Conservation (phyloP, 30 jellyfish, hydroid and myxozoan genomes). For the Nemopilema nomurai region DNA sequence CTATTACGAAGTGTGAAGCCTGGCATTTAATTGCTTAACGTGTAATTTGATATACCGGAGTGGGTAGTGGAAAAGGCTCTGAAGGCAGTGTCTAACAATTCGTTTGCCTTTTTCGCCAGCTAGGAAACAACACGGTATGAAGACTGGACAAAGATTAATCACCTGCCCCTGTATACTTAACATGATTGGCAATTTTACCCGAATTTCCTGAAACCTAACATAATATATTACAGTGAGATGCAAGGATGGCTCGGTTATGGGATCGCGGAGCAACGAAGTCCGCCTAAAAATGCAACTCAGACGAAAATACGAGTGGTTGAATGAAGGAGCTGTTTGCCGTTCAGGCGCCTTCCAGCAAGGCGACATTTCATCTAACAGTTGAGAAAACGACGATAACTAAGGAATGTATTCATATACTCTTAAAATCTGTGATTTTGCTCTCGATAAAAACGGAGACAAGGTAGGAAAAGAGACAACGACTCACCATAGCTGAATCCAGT, state of each 20-base stretch:
- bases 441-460: not conserved
- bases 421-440: not conserved
- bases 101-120: not conserved
- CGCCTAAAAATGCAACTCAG: not conserved
- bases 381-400: not conserved
- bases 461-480: not conserved
- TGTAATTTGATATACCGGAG: not conserved
- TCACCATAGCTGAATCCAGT: constrained; percentile 5
- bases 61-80: not conserved
- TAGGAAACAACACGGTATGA: not conserved
- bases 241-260: not conserved
- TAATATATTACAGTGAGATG: not conserved
- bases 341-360: not conserved
- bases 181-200: not conserved
- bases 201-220: not conserved
- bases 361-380: not conserved
- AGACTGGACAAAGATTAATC: not conserved
- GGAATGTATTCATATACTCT: not conserved
- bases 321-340: not conserved
- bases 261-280: not conserved
- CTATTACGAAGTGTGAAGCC: not conserved
- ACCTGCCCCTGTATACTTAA: not conserved
- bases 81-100: not conserved
- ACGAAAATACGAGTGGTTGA: not conserved
- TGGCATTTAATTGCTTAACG: not conserved